phyloP scores from a whole-genome alignment of 2,797 vertebrate species.

The Gymnoscopelus braueri region DNA sequence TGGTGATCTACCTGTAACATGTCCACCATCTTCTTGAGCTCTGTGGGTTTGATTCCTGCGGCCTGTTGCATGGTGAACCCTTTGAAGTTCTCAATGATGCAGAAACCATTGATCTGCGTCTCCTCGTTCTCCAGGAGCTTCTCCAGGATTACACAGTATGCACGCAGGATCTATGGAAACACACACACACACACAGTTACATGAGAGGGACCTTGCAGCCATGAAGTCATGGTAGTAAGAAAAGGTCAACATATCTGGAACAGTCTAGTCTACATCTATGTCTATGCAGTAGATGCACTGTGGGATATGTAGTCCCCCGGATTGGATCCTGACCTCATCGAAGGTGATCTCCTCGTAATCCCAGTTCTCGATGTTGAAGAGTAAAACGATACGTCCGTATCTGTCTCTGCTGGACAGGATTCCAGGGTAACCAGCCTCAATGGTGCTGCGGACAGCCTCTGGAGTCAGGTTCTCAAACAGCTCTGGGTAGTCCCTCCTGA shows the following conservation, averaged over 20 bases:
- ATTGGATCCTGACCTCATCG: slow-evolving; percentile 85
- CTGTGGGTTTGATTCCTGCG: slow-evolving; percentile 90
- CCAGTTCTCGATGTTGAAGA: slow-evolving; percentile 99
- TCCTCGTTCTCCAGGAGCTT: slow-evolving; percentile 96
- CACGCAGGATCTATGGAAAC: slow-evolving; percentile 89
- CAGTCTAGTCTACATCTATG: too few species aligned
- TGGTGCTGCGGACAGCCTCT: slow-evolving; percentile 93
- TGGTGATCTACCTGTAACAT: slow-evolving; percentile 89
- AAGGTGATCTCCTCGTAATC: slow-evolving; percentile 98
- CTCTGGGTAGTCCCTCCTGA: slow-evolving; percentile 95
- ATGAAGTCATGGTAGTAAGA: too few species aligned
- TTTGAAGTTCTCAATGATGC: slow-evolving; percentile 97
- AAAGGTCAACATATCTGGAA: too few species aligned
- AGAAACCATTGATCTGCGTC: slow-evolving; percentile 98
- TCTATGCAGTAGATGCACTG: neutral
- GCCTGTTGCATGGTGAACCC: slow-evolving; percentile 99
- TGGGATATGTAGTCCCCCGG: neutral
- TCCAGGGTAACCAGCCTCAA: slow-evolving; percentile 96
- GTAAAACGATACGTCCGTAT: slow-evolving; percentile 93
- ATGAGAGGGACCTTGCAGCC: neutral
- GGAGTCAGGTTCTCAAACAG: slow-evolving; percentile 93
- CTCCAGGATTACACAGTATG: slow-evolving; percentile 98
- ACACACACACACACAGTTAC: slow-evolving; percentile 7
- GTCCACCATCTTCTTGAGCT: slow-evolving; percentile 99
- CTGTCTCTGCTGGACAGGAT: slow-evolving; percentile 93